A percentile compares a stretch with the other conserved stretches of the same genome.
These are phyloP conservation scores for Empidonax alnorum DNA, from an alignment of 2,113 vertebrate species.

Conservation along the genomic window DNA sequence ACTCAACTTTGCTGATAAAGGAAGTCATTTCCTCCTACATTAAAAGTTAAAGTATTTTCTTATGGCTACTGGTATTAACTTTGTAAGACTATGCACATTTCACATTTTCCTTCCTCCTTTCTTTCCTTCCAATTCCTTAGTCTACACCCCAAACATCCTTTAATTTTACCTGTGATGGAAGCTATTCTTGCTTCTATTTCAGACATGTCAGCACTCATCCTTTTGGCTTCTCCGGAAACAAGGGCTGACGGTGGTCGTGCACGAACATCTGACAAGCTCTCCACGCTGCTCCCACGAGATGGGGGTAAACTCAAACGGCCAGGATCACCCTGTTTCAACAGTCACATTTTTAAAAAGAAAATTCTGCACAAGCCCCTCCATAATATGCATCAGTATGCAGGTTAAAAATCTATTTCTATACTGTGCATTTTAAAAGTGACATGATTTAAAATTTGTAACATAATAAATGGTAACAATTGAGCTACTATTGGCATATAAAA, in stretches of 20 bases:
- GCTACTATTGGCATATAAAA: not conserved
- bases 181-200: constrained; percentile 92
- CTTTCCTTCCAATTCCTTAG: not conserved
- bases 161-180: constrained; percentile 86
- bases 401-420: not conserved
- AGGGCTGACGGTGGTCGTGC: constrained; percentile 79
- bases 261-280: constrained; percentile 84
- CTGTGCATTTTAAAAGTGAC: not conserved
- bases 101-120: not conserved
- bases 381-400: not conserved
- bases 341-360: not conserved
- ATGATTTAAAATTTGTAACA: not conserved
- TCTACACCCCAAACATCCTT: not conserved
- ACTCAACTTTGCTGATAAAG: not conserved
- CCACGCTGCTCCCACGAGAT: constrained; percentile 94
- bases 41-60: not conserved
- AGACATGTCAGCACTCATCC: constrained; percentile 95
- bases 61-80: not conserved
- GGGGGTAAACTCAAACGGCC: constrained; percentile 87
- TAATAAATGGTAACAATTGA: not conserved
- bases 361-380: not conserved
- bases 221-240: constrained; percentile 86
- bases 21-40: not conserved
- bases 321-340: constrained; percentile 84
- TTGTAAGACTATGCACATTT: not conserved